A percentile compares a stretch with the other conserved stretches of the same genome.
Conservation (phyloP, 2,113 vertebrate genomes). For the Morone saxatilis region DNA sequence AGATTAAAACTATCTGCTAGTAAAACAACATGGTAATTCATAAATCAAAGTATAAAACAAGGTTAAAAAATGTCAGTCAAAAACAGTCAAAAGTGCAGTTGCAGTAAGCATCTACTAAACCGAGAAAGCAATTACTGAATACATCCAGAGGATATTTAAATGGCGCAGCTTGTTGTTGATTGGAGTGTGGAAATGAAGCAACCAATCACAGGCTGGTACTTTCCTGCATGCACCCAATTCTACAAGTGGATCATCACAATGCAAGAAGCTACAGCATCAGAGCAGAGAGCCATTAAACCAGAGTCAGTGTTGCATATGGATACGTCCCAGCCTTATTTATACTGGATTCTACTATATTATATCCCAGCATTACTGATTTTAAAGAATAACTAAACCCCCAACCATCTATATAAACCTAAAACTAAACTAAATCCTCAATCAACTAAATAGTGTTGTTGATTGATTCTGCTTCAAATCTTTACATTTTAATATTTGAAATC, state of each 20-base stretch:
- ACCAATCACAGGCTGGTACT: slow-evolving; percentile 42
- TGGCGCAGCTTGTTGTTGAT: slow-evolving; percentile 57
- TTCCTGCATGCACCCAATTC: slow-evolving; percentile 35
- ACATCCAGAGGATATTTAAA: slow-evolving; percentile 2
- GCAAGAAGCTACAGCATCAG: slow-evolving; percentile 30
- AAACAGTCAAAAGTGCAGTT: neutral
- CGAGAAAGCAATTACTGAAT: slow-evolving; percentile 1
- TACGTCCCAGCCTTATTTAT: neutral
- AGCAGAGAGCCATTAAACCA: slow-evolving; percentile 32
- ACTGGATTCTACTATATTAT: neutral
- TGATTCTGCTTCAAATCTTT: too few relatives aligned
- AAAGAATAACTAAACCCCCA: too few relatives aligned
- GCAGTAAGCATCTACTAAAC: slow-evolving; percentile 1
- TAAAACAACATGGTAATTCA: neutral
- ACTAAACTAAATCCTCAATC: too few relatives aligned
- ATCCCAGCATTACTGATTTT: neutral
- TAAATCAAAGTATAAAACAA: neutral
- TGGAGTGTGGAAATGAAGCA: slow-evolving; percentile 48
- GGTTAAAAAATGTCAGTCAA: neutral
- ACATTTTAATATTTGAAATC: too few relatives aligned
- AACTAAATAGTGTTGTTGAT: too few relatives aligned
- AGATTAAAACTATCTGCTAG: neutral
- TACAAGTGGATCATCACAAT: slow-evolving; percentile 41
- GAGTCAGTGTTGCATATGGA: slow-evolving; percentile 5
- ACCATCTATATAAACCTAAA: too few relatives aligned